These are phyloP conservation scores for Hypercompe scribonia DNA, from an alignment of 2,888 invertebrate species.

Conservation along the genomic window DNA sequence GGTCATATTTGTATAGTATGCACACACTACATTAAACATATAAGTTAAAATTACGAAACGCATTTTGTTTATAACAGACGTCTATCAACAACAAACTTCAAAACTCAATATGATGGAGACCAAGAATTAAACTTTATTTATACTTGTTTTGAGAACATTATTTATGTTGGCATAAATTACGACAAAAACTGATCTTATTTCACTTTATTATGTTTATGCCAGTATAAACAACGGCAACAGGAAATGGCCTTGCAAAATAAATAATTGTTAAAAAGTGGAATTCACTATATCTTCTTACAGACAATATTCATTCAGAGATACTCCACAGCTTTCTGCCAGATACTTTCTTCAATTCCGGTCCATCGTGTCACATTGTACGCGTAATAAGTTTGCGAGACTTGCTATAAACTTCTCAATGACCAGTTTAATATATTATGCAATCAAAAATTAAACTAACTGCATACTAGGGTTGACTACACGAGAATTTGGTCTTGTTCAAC, in stretches of 20 bases:
- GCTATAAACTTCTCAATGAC: no score
- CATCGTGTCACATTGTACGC: no score
- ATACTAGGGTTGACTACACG: no score
- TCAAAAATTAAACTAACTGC: no score
- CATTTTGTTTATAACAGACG: constrained; percentile 3
- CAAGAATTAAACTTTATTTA: neutral
- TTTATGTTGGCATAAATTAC: constrained; percentile 8
- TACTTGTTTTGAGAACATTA: neutral
- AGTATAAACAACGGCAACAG: neutral
- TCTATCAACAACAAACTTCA: neutral
- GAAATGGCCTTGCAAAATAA: neutral
- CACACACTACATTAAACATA: constrained; percentile 7
- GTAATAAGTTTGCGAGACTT: no score
- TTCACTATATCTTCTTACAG: neutral
- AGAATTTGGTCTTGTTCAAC: no score
- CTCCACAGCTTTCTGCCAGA: no score
- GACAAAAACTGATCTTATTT: neutral
- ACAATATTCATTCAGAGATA: neutral
- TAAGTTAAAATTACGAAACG: neutral
- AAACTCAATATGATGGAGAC: neutral
- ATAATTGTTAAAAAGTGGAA: neutral
- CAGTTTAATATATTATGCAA: no score
- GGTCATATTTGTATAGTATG: constrained; percentile 11
- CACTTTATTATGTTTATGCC: neutral
- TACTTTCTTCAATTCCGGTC: no score